Evolutionary conservation across 2,113 vertebrate genomes (phyloP).

Genomic region (Salvator merianae): DNA sequence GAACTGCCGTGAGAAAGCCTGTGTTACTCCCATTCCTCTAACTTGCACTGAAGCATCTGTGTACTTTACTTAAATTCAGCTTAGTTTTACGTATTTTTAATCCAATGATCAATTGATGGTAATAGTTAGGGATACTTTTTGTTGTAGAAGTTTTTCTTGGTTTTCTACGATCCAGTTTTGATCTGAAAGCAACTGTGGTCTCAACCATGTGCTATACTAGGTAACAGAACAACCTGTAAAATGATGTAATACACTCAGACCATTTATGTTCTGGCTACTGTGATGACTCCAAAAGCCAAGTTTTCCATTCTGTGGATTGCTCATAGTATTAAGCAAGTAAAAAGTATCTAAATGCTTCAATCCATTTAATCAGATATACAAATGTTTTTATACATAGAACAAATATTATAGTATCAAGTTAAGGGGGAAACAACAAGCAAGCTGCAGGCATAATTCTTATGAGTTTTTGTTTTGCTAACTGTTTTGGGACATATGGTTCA

Average conservation of each 20-base stretch:
- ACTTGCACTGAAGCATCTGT: neutral
- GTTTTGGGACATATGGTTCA: neutral
- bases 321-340: neutral
- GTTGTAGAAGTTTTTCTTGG: neutral
- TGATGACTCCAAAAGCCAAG: neutral
- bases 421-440: neutral
- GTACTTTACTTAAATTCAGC: neutral
- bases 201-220: neutral
- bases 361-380: neutral
- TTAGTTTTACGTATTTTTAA: too few species aligned
- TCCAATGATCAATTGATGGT: too few species aligned
- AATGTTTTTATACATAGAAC: neutral
- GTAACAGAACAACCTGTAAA: neutral
- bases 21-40: neutral
- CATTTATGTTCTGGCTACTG: neutral
- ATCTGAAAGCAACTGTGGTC: neutral
- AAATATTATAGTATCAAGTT: neutral
- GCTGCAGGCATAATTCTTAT: neutral
- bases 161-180: neutral
- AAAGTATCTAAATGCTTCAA: neutral
- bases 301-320: neutral
- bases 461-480: slow-evolving; percentile 24
- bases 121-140: neutral
- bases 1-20: neutral
- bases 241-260: neutral